Conservation (phyloP, 2,888 invertebrate genomes). For the Limnephilus auricula region DNA sequence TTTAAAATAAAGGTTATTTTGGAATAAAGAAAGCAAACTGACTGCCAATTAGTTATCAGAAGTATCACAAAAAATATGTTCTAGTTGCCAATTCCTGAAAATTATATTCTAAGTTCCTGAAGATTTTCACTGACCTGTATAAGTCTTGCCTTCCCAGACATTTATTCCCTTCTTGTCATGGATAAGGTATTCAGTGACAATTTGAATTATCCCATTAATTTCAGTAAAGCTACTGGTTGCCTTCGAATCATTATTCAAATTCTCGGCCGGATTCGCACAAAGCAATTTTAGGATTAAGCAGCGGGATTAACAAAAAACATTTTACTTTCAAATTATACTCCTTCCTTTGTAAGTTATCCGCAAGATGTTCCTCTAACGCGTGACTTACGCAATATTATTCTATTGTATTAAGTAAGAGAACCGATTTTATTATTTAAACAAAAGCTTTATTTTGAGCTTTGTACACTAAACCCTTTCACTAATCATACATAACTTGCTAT, state of each 20-base stretch:
- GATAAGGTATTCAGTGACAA: conserved; percentile 28
- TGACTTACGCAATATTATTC: background rate
- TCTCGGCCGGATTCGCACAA: conserved; percentile 2
- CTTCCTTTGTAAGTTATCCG: conserved; percentile 2
- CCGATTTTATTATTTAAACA: no score
- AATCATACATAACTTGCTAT: no score
- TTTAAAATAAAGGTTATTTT: no score
- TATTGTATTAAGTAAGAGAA: background rate
- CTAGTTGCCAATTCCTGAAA: background rate
- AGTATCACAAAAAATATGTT: background rate
- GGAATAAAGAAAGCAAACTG: background rate
- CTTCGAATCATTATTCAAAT: conserved; percentile 37
- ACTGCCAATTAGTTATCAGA: background rate
- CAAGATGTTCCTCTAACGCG: background rate
- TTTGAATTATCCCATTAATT: conserved; percentile 42
- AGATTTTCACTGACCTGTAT: background rate
- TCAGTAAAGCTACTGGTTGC: conserved; percentile 36
- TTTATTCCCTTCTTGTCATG: background rate
- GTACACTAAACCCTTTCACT: no score
- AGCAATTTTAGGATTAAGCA: conserved; percentile 17
- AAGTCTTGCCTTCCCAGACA: background rate
- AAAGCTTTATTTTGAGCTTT: no score
- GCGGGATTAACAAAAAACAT: conserved; percentile 34
- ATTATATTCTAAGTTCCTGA: background rate
- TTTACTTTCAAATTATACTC: conserved; percentile 16